Conservation (phyloP, 1,140 invertebrate species). For the Drosophila willistoni region DNA sequence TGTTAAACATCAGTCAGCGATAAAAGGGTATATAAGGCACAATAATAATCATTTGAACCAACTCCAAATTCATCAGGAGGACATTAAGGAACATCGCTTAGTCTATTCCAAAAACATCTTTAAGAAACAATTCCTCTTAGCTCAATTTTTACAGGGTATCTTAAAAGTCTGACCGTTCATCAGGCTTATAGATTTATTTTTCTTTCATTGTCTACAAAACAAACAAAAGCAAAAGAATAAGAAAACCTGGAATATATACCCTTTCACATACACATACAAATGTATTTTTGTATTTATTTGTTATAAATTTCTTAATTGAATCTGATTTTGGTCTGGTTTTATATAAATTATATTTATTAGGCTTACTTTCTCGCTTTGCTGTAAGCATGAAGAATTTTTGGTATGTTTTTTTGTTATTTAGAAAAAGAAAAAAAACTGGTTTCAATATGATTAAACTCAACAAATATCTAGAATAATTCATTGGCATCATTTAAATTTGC, state of each 20-base stretch:
- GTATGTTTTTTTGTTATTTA: not conserved
- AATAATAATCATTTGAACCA: too few relatives aligned
- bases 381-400: conserved; percentile 3
- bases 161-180: not conserved
- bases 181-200: conserved; percentile 8
- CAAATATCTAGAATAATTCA: conserved; percentile 9
- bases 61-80: too few relatives aligned
- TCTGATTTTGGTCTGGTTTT: conserved; percentile 3
- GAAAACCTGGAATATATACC: conserved; percentile 16
- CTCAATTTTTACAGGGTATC: not conserved
- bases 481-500: conserved; percentile 11
- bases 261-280: conserved; percentile 15
- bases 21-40: not conserved
- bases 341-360: conserved; percentile 3
- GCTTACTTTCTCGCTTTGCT: conserved; percentile 7
- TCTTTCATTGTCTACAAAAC: conserved; percentile 36
- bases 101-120: too few relatives aligned
- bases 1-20: not conserved
- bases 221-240: conserved; percentile 23
- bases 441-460: not conserved
- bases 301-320: conserved; percentile 7
- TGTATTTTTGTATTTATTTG: conserved; percentile 7
- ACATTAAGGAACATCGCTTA: too few relatives aligned
- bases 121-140: too few relatives aligned
- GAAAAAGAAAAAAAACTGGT: not conserved